Conservation (phyloP, 2,113 vertebrate species). For the Felis chaus region DNA sequence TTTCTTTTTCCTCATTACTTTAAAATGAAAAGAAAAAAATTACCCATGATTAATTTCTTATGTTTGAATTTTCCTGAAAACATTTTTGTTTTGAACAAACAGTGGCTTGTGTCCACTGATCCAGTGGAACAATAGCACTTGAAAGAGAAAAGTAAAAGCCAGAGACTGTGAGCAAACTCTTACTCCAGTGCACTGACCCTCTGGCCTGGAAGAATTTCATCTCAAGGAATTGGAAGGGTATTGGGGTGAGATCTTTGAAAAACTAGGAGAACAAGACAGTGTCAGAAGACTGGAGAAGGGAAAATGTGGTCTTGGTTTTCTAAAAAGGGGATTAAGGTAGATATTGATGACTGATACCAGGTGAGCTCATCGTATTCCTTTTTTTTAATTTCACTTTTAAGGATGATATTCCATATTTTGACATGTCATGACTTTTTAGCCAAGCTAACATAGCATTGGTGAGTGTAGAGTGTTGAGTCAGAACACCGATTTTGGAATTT, state of each 20-base stretch:
- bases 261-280: not conserved
- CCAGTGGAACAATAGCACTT: not conserved
- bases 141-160: not conserved
- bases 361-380: not conserved
- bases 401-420: too few species aligned
- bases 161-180: not conserved
- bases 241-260: not conserved
- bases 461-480: too few species aligned
- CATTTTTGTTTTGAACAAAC: not conserved
- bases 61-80: conserved; percentile 24
- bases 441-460: not conserved
- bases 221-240: not conserved
- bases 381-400: not conserved
- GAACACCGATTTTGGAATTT: not conserved
- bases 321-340: not conserved
- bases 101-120: not conserved
- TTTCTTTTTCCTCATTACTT: conserved; percentile 35
- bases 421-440: not conserved
- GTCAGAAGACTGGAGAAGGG: not conserved
- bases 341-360: not conserved
- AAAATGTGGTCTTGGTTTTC: not conserved
- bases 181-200: not conserved
- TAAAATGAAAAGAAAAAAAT: conserved; percentile 45
- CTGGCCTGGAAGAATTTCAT: not conserved
- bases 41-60: not conserved